Base-by-base conservation (phyloP, 2,888 invertebrate genomes). In the Pelosia muscerda region DNA sequence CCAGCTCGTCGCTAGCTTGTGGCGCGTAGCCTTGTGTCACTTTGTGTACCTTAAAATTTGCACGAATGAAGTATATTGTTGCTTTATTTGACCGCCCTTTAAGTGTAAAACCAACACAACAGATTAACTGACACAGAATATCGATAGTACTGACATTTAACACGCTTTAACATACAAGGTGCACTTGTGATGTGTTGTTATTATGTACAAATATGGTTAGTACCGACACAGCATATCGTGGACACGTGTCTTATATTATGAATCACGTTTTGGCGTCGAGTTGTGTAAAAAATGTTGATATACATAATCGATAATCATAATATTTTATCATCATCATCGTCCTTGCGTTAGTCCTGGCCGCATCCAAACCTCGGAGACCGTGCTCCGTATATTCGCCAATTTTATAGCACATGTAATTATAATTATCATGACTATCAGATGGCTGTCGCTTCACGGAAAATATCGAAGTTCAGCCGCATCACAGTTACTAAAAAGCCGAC, bases 1-100 rank as follows among this genome's bases (percentile, higher is more conserved):
- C 98, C 74, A 98, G 90, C 90, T 98, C 98, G 88, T 98, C 98
- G 66, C 96, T 96, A 89, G 97, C 97, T 83, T 96, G 95, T 3
- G 98, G 97, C 71, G 94, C 91, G 86, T 97, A 97, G 6, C 97
- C 95, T 90, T 97, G 97, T n/a, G 96, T 96, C 55, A 98, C 98
- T 95, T 97, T 97, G 83, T 97, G 96, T 15, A 97, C 97, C 96
- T 97, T 19, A 76, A 76, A 69, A 34, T 55, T n/a, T n/a, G 34
- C 60, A 60, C 19, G 42, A 9, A 4, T 10, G 15, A 59, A 11
- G n/a, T 58, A 31, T 58, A 22, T 22, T 19, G 13, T 19, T 31
- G 31, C 8, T 56, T 2, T 56, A 15, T n/a, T 19, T 49, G n/a
- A n/a, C 49, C 8, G 49, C 49, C n/a, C 2, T 38, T 25, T 8